Conservation (phyloP, 2,113 vertebrate genomes). For the Lepidothrix coronata region DNA sequence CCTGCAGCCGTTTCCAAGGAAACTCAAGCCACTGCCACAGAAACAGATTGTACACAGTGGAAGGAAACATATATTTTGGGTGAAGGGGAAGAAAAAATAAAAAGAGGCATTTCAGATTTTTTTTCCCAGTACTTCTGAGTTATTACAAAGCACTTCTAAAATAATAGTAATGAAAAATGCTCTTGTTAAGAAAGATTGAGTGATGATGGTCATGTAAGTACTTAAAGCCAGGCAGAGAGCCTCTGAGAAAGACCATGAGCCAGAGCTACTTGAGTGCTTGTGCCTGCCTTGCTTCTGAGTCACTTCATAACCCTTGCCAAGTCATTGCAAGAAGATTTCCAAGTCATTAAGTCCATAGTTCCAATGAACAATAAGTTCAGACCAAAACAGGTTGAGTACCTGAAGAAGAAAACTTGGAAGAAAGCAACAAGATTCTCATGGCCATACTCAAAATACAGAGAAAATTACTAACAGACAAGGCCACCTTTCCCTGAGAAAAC, state of each 20-base stretch:
- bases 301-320: neutral
- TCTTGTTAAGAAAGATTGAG: slow-evolving; percentile 58
- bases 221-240: slow-evolving; percentile 15
- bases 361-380: neutral
- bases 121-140: neutral
- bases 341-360: neutral
- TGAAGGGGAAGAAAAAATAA: neutral
- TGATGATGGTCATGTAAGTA: slow-evolving; percentile 40
- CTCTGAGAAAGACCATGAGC: neutral
- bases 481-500: neutral
- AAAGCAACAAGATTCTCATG: neutral
- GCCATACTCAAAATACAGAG: neutral
- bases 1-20: slow-evolving; percentile 68
- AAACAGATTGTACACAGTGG: slow-evolving; percentile 63
- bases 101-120: neutral
- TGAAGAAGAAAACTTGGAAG: neutral
- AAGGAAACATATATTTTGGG: slow-evolving; percentile 58
- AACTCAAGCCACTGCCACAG: slow-evolving; percentile 63
- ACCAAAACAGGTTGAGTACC: neutral
- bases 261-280: neutral
- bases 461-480: neutral
- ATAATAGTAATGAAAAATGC: slow-evolving; percentile 57
- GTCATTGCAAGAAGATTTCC: neutral
- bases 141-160: slow-evolving; percentile 40
- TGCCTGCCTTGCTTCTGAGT: neutral